Base-by-base conservation (phyloP, 2,113 vertebrate genomes). In the Ceratotherium simum region DNA sequence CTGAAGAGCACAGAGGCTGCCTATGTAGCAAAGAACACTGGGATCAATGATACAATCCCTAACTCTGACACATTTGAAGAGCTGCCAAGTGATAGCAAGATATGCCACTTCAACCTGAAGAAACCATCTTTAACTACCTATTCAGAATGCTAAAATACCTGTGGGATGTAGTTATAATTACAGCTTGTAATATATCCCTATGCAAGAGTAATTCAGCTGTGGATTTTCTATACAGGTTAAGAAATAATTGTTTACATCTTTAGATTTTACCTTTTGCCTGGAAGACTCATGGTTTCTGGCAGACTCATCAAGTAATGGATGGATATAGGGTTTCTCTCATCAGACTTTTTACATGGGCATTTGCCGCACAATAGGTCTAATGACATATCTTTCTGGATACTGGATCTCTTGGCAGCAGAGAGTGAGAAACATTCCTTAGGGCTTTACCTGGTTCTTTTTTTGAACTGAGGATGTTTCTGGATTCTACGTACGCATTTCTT, bases 41-140 rank as follows among this genome's bases (percentile, higher is more conserved):
- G 48, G n/a, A 79, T 93, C 89, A 76, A 39, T 81, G 95, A n/a
- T 33, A 80, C 25, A 27, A 91, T 58, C 87, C 87, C 51, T 51
- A 46, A 91, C 46, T 86, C 46, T 83, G 90, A 97, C 36, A 83
- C 46, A 69, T 93, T 51, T 51, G n/a, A 90, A 91, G 82, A 93
- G 64, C 79, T 96, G 80, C 91, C 13, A 46, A 92, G 54, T 46
- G 93, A 87, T 69, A 48, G 80, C 90, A 90, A 92, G 82, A 62
- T 80, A 65, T n/a, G 79, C 46, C 83, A n/a, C 83, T 95, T 96
- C 65, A 89, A 87, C 70, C 39, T 42, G 60, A 93, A 76, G 90
- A 90, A 91, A 85, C 16, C 58, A 39, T 94, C 54, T 92, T 65
- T 67, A 85, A 72, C 78, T 90, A n/a, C 25, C 58, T 81, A n/a